phyloP scores from a whole-genome alignment of 2,888 invertebrate species.

The Merodon equestris region DNA sequence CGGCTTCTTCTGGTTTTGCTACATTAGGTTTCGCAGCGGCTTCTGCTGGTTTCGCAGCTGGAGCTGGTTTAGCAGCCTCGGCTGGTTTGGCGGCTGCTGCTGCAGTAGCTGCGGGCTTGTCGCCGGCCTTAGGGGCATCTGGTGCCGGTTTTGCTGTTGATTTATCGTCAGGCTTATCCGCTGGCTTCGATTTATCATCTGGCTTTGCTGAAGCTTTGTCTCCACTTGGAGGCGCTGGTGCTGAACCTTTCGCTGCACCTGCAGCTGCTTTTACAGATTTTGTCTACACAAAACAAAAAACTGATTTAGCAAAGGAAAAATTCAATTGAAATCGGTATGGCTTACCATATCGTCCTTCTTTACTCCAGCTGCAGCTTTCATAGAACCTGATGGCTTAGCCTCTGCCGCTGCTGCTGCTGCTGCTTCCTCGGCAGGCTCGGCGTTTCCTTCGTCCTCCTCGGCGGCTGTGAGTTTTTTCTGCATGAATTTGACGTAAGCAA shows the following conservation, averaged over 20 bases:
- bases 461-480: slow-evolving; percentile 83
- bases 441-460: slow-evolving; percentile 76
- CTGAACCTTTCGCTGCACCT: slow-evolving; percentile 33
- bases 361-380: slow-evolving; percentile 7
- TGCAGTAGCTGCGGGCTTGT: slow-evolving; percentile 60
- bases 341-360: slow-evolving; percentile 45
- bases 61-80: slow-evolving; percentile 71
- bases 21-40: slow-evolving; percentile 74
- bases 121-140: slow-evolving; percentile 72
- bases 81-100: slow-evolving; percentile 47
- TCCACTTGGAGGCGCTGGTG: slow-evolving; percentile 44
- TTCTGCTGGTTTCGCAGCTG: slow-evolving; percentile 72
- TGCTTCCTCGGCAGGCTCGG: slow-evolving; percentile 47
- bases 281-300: slow-evolving; percentile 23
- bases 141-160: slow-evolving; percentile 69
- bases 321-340: background rate
- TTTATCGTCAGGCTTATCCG: slow-evolving; percentile 28
- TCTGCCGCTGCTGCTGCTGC: slow-evolving; percentile 56
- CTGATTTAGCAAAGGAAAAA: background rate
- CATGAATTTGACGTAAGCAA: slow-evolving; percentile 94
- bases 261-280: slow-evolving; percentile 35
- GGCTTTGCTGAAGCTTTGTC: slow-evolving; percentile 46
- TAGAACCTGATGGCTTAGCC: slow-evolving; percentile 28
- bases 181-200: slow-evolving; percentile 68
- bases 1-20: slow-evolving; percentile 73